Base-by-base conservation (phyloP, 2,113 vertebrate genomes). In the Mugil cephalus region DNA sequence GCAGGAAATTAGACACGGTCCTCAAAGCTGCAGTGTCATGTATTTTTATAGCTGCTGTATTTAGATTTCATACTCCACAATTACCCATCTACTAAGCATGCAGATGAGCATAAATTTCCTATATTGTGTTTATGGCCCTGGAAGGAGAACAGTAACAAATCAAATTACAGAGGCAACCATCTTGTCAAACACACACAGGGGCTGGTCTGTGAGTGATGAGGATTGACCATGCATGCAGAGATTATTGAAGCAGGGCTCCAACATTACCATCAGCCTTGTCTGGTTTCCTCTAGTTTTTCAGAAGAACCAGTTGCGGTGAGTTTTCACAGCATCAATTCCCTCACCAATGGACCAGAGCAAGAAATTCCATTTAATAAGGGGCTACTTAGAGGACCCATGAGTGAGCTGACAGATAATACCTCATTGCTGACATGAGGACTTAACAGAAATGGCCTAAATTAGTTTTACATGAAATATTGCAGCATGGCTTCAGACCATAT, bases 121-220 rank as follows among this genome's bases (percentile, higher is more conserved):
- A 30, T 30, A 30, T 30, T 61, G 66, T 38, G 46, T 59, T 30
- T 19, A 8, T 51, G 67, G 4, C 46, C 21, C 19, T 55, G 4
- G 13, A 21, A 59, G 36, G 21, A 35, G 12, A 46, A 47, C 6
- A 64, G 62, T 56, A 51, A 76, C 38, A 70, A 53, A 35, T 80
- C 68, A 79, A 81, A 75, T 65, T 42, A 70, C 15, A 47, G 48
- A 59, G 55, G 55, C 52, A 80, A 45, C 55, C 78, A 53, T 63
- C 69, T 58, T 80, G 77, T 86, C 83, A 75, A 83, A 82, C 79
- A 78, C 40, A 34, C 13, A 40, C 53, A 76, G 58, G 18, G 52
- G 56, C 70, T 36, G 61, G 53, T 3, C 45, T 59, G 56, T 61
- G 70, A 83, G 7, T 63, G 56, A 72, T 36, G 40, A 52, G 38